Evolutionary conservation across 2,888 invertebrate species (phyloP), one percentile per base, ranked within the genome.

Genomic region (Lithophane semibrunnea): DNA sequence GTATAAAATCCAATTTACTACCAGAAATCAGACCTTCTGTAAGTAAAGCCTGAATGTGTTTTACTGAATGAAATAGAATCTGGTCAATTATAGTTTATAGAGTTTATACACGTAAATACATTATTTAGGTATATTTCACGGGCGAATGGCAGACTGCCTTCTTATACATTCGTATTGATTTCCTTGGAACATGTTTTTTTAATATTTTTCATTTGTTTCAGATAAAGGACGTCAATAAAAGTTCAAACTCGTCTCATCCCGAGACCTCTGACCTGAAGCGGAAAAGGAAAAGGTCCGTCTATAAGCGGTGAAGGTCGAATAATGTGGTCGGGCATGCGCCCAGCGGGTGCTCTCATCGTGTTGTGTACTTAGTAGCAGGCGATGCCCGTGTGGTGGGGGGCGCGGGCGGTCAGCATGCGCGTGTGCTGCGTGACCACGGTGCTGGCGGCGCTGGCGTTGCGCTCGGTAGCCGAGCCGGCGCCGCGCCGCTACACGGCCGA

Each of bases 241-340:
- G 37, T 79, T 58, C 66, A 63, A 82, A 74, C 68, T 67, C 68
- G 76, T 75, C 52, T 74, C 68, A 73, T 69, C 61, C 66, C 61
- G 71, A 79, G 68, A 79, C 54, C 82, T 86, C 86, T 90, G 90
- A 89, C 80, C 87, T 88, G 88, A 91, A 88, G 86, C 88, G 82
- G 69, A 91, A 89, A 89, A 89, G 82, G 80, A 86, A 85, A 86
- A 87, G 85, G 85, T 81, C 71, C 75, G 82, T 86, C 82, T 79
- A 85, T 84, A 82, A 89, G 79, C 86, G 83, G 85, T 83, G 86
- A 86, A 90, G 90, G 83, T 91, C 85, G 87, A 94, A 96, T 95
- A 95, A 96, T 96, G 96, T 93, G 95, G 95, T 92, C 92, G 94
- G 95, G 95, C 94, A 92, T 90, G 94, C 90, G 94, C 94, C 95